Conservation (phyloP, 2,113 vertebrate genomes). For the Petrocephalus microphthalmus region DNA sequence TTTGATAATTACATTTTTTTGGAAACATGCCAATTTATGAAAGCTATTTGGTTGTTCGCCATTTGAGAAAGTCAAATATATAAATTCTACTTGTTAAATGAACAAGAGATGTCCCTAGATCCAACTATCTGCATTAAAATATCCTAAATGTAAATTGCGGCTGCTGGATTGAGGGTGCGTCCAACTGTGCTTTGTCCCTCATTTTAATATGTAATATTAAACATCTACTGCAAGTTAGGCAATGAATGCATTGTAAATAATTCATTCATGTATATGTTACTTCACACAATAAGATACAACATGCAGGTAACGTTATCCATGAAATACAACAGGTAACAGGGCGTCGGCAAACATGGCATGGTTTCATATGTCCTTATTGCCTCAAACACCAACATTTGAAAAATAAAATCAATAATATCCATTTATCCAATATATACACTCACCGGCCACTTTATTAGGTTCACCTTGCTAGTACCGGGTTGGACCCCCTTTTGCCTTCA, state of each 20-base stretch:
- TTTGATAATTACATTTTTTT: neutral
- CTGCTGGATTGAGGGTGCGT: neutral
- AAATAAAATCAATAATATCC: neutral
- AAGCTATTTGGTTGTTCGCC: neutral
- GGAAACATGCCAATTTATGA: neutral
- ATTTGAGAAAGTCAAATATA: neutral
- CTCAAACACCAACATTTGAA: neutral
- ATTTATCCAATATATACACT: too few species aligned
- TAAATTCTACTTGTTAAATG: neutral
- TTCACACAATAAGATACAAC: neutral
- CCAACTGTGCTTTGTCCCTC: neutral
- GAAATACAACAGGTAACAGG: neutral
- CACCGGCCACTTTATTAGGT: too few species aligned
- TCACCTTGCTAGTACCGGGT: too few species aligned
- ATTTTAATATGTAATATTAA: neutral
- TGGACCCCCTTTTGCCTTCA: too few species aligned
- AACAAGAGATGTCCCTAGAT: neutral
- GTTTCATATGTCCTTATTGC: neutral
- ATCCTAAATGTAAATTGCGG: neutral
- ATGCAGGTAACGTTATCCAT: neutral
- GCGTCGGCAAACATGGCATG: neutral
- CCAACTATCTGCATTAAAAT: neutral
- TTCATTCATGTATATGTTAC: neutral
- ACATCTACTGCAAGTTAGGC: neutral
- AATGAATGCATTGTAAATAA: neutral